Conservation (phyloP, 2,888 invertebrate genomes). For the Branchipolynoe longqiensis region DNA sequence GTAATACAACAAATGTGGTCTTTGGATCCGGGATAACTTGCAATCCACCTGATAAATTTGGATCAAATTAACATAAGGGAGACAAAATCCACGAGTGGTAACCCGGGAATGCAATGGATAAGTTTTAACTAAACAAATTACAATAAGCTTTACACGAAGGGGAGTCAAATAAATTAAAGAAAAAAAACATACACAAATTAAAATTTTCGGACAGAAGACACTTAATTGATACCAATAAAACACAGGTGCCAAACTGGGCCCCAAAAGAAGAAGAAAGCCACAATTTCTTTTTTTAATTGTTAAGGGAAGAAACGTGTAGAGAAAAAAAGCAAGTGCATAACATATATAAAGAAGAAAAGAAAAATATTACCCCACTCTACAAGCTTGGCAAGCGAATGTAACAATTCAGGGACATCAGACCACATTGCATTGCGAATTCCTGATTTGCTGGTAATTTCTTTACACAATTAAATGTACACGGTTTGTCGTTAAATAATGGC, state of each 20-base stretch:
- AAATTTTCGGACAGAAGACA: not conserved
- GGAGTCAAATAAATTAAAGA: not conserved
- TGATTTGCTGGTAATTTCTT: not conserved
- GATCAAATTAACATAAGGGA: not conserved
- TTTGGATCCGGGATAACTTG: not conserved
- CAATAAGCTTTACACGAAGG: too few species aligned
- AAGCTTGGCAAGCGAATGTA: conserved; percentile 18
- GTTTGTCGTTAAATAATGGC: too few species aligned
- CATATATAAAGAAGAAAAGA: not conserved
- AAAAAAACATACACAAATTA: not conserved
- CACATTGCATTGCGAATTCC: not conserved
- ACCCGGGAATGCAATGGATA: too few species aligned
- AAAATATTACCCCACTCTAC: conserved; percentile 8
- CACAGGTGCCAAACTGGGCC: not conserved
- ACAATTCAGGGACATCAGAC: not conserved
- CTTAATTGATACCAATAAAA: conserved; percentile 27
- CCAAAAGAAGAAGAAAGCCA: not conserved
- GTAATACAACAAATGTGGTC: not conserved
- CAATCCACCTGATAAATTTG: not conserved
- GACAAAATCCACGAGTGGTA: too few species aligned
- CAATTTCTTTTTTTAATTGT: too few species aligned
- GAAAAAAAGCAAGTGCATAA: too few species aligned
- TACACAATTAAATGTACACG: conserved; percentile 27
- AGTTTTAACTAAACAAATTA: too few species aligned
- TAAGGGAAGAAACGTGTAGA: too few species aligned